Conservation (phyloP, 2,797 vertebrate genomes). For the Agapornis canus region DNA sequence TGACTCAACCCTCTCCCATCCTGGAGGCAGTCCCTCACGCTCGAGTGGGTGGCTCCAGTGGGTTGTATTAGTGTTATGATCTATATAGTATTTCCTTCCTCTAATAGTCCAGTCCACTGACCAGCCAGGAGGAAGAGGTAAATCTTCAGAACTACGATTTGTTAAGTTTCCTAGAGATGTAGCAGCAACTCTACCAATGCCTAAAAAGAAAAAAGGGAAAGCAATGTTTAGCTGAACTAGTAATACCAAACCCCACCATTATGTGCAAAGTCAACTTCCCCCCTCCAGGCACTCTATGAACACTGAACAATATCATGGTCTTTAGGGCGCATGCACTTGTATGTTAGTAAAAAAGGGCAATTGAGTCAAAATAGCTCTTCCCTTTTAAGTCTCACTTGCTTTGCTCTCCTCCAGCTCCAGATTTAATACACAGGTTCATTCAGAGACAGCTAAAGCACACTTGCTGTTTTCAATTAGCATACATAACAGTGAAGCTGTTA, state of each 20-base stretch:
- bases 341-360: accelerated
- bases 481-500: neutral
- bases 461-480: neutral
- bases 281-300: neutral
- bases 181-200: constrained; percentile 93
- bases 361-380: neutral
- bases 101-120: constrained; percentile 98
- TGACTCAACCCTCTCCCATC: constrained; percentile 97
- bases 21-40: constrained; percentile 93
- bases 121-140: constrained; percentile 94
- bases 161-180: constrained; percentile 96
- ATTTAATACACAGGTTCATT: neutral
- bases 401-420: neutral
- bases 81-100: constrained; percentile 97
- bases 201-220: constrained; percentile 64
- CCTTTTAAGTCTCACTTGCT: neutral
- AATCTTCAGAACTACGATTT: constrained; percentile 88
- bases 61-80: constrained; percentile 98
- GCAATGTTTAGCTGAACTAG: accelerated
- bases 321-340: accelerated
- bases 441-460: neutral
- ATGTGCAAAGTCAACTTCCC: neutral
- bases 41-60: constrained; percentile 99
- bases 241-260: neutral
- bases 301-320: neutral